phyloP scores from a whole-genome alignment of 2,113 vertebrate genomes.

The Gambusia affinis region DNA sequence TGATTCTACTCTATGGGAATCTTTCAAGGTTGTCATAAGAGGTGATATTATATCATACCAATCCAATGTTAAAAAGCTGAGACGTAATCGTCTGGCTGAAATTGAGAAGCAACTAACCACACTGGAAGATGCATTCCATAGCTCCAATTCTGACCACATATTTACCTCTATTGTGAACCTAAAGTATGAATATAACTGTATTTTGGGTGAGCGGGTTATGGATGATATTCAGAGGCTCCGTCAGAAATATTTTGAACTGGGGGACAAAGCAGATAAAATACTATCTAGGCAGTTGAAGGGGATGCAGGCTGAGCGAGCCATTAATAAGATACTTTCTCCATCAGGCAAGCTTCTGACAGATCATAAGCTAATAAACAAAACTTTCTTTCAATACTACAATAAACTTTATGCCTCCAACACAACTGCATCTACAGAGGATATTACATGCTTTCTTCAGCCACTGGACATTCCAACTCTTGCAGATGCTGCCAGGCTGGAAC shows the following conservation, averaged over 20 bases:
- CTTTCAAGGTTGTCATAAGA: not conserved
- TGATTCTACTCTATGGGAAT: not conserved
- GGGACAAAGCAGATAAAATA: too few species aligned
- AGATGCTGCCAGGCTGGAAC: too few species aligned
- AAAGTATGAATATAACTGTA: not conserved
- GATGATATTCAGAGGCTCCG: not conserved
- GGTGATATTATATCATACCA: not conserved
- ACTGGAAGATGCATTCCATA: not conserved
- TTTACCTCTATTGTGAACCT: too few species aligned
- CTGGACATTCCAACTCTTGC: too few species aligned
- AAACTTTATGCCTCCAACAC: not conserved
- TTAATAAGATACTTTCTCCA: not conserved
- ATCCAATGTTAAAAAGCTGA: not conserved
- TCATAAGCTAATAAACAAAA: too few species aligned
- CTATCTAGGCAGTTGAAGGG: too few species aligned
- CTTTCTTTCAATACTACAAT: too few species aligned
- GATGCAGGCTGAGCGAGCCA: too few species aligned
- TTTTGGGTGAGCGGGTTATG: not conserved
- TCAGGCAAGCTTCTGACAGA: too few species aligned
- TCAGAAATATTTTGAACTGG: not conserved
- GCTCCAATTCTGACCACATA: not conserved
- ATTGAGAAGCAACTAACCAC: not conserved
- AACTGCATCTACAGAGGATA: not conserved
- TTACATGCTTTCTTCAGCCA: too few species aligned
- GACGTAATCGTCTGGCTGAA: not conserved